Base-by-base conservation (phyloP, 2,888 invertebrate genomes). In the Alentia gelatinosa region DNA sequence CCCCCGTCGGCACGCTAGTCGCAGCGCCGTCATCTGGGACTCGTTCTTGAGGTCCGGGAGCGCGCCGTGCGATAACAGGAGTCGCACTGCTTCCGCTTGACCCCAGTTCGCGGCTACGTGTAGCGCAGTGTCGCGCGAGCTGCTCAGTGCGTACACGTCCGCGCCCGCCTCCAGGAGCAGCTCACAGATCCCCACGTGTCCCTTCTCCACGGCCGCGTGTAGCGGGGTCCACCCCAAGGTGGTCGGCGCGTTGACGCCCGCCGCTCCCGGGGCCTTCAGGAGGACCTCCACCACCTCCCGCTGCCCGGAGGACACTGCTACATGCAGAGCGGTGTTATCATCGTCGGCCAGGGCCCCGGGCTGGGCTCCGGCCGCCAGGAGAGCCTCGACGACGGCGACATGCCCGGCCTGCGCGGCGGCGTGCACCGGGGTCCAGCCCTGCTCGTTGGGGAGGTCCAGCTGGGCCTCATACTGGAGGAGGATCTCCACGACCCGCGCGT, bases 81-180 rank as follows among this genome's bases (percentile, higher is more conserved):
- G 91, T 84, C 94, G 94, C 4, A 95, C 95, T 68, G 95, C 92
- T 83, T 95, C 94, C 33, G 94, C 93, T 83, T 95, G 94, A 5
- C 94, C 94, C 83, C 95, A 90, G 91, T 95, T 94, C 23, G 95
- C 94, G 19, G 95, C 96, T 95, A 95, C 95, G 92, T 96, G 96
- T 40, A 96, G 92, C 0, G 95, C 95, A 39, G 94, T 95, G 35
- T 92, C 92, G 5, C 88, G 90, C 23, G 91, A 68, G 0, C 42
- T 30, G 40, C 84, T 90, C 33, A 63, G 23, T 26, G 40, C 26
- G 19, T 39, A 84, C 33, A 83, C 83, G 74, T 91, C 89, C n/a
- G 83, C 90, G 3, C 91, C 91, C 30, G 26, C 50, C 23, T 88
- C 89, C 19, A 92, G 40, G 74, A 92, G 84, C 42, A 83, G 26